phyloP scores from a whole-genome alignment of 1,140 invertebrate genomes.

The Rhagoletis pomonella region DNA sequence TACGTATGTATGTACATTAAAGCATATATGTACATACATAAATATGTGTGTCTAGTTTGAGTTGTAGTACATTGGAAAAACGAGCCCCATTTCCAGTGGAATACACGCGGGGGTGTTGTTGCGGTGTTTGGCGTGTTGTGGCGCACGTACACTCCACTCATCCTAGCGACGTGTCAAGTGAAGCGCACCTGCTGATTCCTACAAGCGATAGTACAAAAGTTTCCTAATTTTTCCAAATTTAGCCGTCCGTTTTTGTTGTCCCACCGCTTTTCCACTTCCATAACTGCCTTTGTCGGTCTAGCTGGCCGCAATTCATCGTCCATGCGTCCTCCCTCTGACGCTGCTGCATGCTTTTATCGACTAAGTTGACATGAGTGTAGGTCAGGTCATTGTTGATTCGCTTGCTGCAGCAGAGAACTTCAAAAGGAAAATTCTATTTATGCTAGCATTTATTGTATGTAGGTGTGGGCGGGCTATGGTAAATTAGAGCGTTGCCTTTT shows the following conservation, averaged over 20 bases:
- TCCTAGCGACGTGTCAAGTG: no score
- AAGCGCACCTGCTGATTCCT: not conserved
- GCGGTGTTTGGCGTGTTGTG: not conserved
- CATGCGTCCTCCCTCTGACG: not conserved
- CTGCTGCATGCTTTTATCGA: not conserved
- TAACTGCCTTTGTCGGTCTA: no score
- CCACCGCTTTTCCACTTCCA: not conserved
- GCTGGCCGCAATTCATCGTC: no score
- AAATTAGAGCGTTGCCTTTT: no score
- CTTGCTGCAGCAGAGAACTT: not conserved
- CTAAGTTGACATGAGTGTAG: slow-evolving; percentile 10
- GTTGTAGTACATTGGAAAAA: not conserved
- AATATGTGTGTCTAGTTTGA: not conserved
- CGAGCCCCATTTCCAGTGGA: slow-evolving; percentile 4
- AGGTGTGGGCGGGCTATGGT: no score
- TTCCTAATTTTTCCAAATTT: not conserved
- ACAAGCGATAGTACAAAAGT: not conserved
- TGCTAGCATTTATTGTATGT: no score
- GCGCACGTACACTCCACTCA: slow-evolving; percentile 15
- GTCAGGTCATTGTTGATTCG: slow-evolving; percentile 9
- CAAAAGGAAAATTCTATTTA: no score
- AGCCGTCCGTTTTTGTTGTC: not conserved
- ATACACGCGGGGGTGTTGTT: not conserved
- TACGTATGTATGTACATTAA: no score
- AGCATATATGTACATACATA: no score